Base-by-base conservation (phyloP, 2,113 vertebrate species). In the Agelaius phoeniceus region DNA sequence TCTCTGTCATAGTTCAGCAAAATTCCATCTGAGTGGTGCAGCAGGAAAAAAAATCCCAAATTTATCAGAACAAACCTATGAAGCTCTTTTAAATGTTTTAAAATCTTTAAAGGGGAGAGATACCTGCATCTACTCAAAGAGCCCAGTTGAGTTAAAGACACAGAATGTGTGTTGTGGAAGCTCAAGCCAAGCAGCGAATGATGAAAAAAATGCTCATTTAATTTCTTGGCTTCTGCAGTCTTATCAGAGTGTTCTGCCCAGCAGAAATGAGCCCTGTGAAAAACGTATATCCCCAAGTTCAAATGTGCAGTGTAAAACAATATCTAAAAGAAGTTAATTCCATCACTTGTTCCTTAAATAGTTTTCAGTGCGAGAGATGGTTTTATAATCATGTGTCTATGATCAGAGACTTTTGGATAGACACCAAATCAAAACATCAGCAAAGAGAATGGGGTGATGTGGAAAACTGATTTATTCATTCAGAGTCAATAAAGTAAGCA, bases 381-480 rank as follows among this genome's bases (percentile, higher is more conserved):
- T 98, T 97, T 97, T 96, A 90, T 93, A 97, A 97, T 97, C 91
- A 95, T 77, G 83, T 87, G 72, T 96, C 86, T 95, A 83, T 94
- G 90, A 97, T 97, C 94, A 96, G 94, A 97, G 95, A 93, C 81
- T 87, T 96, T 93, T 82, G 82, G 97, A 95, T 6, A 95, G 89
- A 77, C 87, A 96, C 80, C 96, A 97, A 94, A 95, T 97, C 95
- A 97, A 97, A 98, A 96, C 96, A 96, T 94, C 90, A 94, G 94
- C 90, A 90, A 57, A 79, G 86, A 94, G 94, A 92, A 97, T 90
- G 74, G 84, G 89, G 78, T 96, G 96, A 97, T 95, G 93, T 94
- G 96, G 95, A 97, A 98, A 97, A 97, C 93, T 94, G 97, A 98
- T 97, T 98, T 97, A 98, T 97, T 97, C 95, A 81, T 96, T 96